These are phyloP conservation scores for Hydrotaea diabolus DNA, from an alignment of 2,888 invertebrate species.

Conservation along the genomic window DNA sequence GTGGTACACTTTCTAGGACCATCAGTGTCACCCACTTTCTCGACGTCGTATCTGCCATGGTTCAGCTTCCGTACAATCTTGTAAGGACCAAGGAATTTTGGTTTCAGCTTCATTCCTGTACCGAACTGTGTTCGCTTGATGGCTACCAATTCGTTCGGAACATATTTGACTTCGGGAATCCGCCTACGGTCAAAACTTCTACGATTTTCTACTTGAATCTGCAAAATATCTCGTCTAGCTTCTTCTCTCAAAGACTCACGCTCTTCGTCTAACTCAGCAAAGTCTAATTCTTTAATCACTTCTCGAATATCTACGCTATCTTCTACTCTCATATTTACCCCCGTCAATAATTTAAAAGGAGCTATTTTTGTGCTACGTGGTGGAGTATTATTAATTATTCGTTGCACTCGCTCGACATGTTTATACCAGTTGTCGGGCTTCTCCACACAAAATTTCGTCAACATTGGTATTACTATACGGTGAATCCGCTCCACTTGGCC, in stretches of 20 bases:
- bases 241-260: not conserved
- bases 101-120: conserved; percentile 24
- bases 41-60: conserved; percentile 40
- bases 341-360: conserved; percentile 44
- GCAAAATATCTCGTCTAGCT: conserved; percentile 23
- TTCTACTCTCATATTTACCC: conserved; percentile 37
- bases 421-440: conserved; percentile 50
- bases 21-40: conserved; percentile 19
- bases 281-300: conserved; percentile 1
- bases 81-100: conserved; percentile 41
- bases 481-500: conserved; percentile 71
- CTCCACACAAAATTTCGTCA: conserved; percentile 41
- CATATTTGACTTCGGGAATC: conserved; percentile 14
- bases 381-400: conserved; percentile 39
- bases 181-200: conserved; percentile 30
- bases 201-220: conserved; percentile 42
- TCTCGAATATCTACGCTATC: conserved; percentile 14
- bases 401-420: conserved; percentile 25
- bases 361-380: conserved; percentile 18
- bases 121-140: conserved; percentile 41
- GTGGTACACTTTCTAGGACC: conserved; percentile 19
- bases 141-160: conserved; percentile 21
- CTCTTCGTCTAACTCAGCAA: conserved; percentile 1
- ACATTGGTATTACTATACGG: conserved; percentile 40
- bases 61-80: conserved; percentile 23